phyloP scores from a whole-genome alignment of 2,113 vertebrate species.

The Epinephelus moara region DNA sequence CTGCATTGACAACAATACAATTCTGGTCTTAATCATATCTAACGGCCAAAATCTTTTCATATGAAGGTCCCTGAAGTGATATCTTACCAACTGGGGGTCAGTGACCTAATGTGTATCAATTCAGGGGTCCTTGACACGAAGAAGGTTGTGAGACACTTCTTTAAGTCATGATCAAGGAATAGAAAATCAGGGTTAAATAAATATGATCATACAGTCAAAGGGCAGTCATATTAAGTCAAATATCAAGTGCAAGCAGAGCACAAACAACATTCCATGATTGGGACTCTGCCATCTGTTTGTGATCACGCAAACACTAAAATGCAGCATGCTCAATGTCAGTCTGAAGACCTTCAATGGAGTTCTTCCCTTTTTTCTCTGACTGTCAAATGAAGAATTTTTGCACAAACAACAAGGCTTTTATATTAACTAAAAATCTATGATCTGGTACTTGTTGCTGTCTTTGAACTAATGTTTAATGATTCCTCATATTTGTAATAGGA shows the following conservation, averaged over 20 bases:
- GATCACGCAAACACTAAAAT: slow-evolving; percentile 56
- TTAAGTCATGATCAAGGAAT: not conserved
- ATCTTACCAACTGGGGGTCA: too few relatives aligned
- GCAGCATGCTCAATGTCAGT: slow-evolving; percentile 67
- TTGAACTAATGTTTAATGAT: not conserved
- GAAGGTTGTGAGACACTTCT: too few relatives aligned
- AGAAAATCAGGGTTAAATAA: slow-evolving; percentile 4
- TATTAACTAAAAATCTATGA: not conserved
- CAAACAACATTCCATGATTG: slow-evolving; percentile 69
- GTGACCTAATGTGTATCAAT: too few relatives aligned
- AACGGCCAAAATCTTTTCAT: too few relatives aligned
- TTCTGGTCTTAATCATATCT: too few relatives aligned
- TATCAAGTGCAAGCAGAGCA: slow-evolving; percentile 42
- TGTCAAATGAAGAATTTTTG: slow-evolving; percentile 44
- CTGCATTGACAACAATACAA: too few relatives aligned
- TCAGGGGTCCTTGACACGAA: too few relatives aligned
- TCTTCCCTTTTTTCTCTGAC: slow-evolving; percentile 36
- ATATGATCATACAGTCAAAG: slow-evolving; percentile 21
- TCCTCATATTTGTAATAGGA: not conserved
- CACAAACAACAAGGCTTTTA: slow-evolving; percentile 4
- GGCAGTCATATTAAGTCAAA: slow-evolving; percentile 41
- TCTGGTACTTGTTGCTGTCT: not conserved
- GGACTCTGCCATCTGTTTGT: slow-evolving; percentile 75
- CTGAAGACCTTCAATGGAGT: slow-evolving; percentile 45
- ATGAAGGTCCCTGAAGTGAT: too few relatives aligned